Evolutionary conservation across 1,140 invertebrate genomes (phyloP).

Genomic region (Galleria mellonella): DNA sequence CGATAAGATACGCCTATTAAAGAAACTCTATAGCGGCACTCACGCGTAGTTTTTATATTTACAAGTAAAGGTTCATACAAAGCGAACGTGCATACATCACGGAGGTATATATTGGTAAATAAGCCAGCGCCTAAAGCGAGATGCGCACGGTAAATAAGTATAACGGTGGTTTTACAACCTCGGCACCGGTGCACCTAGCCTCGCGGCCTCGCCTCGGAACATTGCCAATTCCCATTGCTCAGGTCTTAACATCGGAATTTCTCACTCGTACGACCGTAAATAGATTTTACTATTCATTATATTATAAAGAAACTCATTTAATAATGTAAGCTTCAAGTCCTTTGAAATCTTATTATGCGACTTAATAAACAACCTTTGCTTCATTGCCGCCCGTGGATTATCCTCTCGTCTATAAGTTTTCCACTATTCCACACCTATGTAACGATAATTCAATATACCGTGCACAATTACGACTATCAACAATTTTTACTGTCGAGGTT

Average conservation of each 20-base stretch:
- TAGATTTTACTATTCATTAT: constrained; percentile 23
- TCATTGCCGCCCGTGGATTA: constrained; percentile 16
- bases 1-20: too few species aligned
- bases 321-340: constrained; percentile 2
- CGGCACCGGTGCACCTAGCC: constrained; percentile 45
- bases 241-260: constrained; percentile 65
- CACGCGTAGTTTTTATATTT: too few species aligned
- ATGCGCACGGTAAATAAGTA: constrained; percentile 69
- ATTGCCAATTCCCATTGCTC: constrained; percentile 67
- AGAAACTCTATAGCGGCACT: too few species aligned
- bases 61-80: too few species aligned
- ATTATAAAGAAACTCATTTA: constrained; percentile 5
- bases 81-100: constrained; percentile 11
- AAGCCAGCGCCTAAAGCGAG: constrained; percentile 55
- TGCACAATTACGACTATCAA: constrained; percentile 1
- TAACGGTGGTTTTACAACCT: constrained; percentile 69
- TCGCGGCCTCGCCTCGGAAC: constrained; percentile 51
- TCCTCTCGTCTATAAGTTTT: background rate
- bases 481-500: constrained; percentile 7
- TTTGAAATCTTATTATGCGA: background rate
- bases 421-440: background rate
- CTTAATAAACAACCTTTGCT: constrained; percentile 15
- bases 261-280: constrained; percentile 57
- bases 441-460: constrained; percentile 9
- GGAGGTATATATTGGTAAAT: constrained; percentile 35